These are phyloP conservation scores for Tachina grossa DNA, from an alignment of 2,888 invertebrate species.

Conservation along the genomic window DNA sequence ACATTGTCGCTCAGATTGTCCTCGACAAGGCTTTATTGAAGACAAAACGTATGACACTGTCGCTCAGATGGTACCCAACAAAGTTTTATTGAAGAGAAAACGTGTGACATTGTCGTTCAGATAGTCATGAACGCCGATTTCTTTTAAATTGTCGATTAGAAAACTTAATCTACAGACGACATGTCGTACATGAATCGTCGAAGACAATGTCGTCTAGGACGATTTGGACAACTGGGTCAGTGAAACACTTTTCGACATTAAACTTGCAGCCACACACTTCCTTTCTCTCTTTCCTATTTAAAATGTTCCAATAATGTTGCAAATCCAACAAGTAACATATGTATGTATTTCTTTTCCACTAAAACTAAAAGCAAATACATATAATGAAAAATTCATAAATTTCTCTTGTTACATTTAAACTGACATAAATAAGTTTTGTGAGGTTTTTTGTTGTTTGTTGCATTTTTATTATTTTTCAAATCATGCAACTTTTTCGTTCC, in stretches of 20 bases:
- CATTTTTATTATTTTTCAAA: conserved; percentile 16
- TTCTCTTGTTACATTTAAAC: conserved; percentile 48
- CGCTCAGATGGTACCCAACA: too few species aligned
- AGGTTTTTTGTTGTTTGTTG: conserved; percentile 24
- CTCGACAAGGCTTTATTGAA: too few species aligned
- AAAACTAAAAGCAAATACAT: conserved; percentile 57
- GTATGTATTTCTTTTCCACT: conserved; percentile 34
- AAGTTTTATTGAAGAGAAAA: too few species aligned
- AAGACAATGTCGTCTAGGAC: too few species aligned
- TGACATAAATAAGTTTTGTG: conserved; percentile 37
- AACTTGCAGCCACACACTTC: not conserved
- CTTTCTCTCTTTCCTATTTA: not conserved
- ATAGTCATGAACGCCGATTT: too few species aligned
- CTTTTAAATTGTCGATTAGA: too few species aligned
- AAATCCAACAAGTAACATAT: conserved; percentile 53
- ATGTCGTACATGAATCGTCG: too few species aligned
- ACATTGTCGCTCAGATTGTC: too few species aligned
- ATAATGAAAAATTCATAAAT: conserved; percentile 52
- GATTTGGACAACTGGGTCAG: too few species aligned
- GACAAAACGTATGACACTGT: too few species aligned
- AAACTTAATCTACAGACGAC: too few species aligned
- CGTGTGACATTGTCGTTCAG: too few species aligned
- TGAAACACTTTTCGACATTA: not conserved
- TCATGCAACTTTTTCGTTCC: conserved; percentile 8
- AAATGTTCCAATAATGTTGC: not conserved